These are phyloP conservation scores for Cyrtorhinus lividipennis DNA, from an alignment of 1,140 invertebrate species.

Conservation along the genomic window DNA sequence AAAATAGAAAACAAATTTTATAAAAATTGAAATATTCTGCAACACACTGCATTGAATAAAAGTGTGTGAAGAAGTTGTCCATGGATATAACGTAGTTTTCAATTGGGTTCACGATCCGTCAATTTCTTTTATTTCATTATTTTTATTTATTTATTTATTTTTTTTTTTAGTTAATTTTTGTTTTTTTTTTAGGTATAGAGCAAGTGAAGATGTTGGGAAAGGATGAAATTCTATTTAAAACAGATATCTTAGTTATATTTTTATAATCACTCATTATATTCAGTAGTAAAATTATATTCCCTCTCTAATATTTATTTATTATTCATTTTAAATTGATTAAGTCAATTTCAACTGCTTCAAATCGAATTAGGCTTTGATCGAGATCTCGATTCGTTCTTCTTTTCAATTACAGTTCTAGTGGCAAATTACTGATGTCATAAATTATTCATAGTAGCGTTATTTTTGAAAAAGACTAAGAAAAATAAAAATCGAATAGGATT, in stretches of 20 bases:
- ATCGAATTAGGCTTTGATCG: background rate
- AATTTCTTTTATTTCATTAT: too few species aligned
- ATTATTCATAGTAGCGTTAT: too few species aligned
- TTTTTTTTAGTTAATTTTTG: too few species aligned
- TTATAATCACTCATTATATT: background rate
- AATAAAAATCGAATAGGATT: background rate
- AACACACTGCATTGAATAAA: background rate
- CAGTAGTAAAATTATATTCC: background rate
- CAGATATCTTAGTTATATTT: background rate
- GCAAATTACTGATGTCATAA: background rate
- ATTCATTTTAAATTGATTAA: background rate
- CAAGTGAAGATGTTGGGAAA: too few species aligned
- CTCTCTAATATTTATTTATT: background rate
- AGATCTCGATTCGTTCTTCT: background rate
- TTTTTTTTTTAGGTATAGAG: too few species aligned
- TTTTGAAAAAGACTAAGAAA: constrained; percentile 3
- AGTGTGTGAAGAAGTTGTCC: too few species aligned
- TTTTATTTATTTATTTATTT: too few species aligned
- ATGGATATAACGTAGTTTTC: too few species aligned
- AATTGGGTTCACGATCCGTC: too few species aligned
- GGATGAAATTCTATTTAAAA: too few species aligned
- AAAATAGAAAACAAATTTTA: background rate
- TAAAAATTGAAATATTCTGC: background rate
- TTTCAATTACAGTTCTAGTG: background rate
- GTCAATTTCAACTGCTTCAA: background rate